phyloP scores from a whole-genome alignment of 2,797 vertebrate genomes.

The Lepilemur ruficaudatus region DNA sequence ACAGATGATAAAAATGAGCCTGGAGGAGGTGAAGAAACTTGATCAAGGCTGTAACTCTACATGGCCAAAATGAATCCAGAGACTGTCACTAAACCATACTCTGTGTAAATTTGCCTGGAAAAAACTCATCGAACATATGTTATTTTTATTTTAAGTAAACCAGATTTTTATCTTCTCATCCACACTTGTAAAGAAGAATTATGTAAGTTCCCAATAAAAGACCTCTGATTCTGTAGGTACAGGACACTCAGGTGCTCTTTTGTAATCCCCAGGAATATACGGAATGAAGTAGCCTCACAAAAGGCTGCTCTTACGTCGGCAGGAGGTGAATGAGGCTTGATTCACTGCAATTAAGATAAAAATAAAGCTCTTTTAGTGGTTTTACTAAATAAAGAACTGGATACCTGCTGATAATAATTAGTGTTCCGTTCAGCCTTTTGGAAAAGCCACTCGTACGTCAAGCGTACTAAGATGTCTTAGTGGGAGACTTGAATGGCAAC shows the following conservation, averaged over 20 bases:
- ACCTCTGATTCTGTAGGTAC: not conserved
- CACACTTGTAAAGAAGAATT: conserved; percentile 36
- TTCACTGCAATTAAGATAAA: conserved; percentile 68
- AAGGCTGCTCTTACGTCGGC: conserved; percentile 4
- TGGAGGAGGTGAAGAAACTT: not conserved
- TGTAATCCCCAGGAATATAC: not conserved
- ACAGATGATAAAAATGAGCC: conserved; percentile 23
- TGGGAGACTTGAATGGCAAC: not conserved
- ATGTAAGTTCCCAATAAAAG: conserved; percentile 19
- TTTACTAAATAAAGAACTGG: conserved; percentile 68
- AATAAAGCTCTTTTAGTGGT: conserved; percentile 61
- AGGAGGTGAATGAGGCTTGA: conserved; percentile 47
- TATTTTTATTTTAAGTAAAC: conserved; percentile 50
- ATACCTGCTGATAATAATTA: conserved; percentile 68
- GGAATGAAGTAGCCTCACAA: not conserved
- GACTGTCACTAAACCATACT: not conserved
- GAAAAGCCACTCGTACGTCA: not conserved
- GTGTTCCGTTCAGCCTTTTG: conserved; percentile 50
- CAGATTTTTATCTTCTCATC: not conserved
- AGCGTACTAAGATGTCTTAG: not conserved
- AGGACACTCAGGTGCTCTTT: conserved; percentile 9
- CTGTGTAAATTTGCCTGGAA: not conserved
- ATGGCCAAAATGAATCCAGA: not conserved
- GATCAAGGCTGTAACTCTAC: not conserved
- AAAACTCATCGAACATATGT: not conserved